Percentiles rank a stretch among this genome's conserved stretches.
These are phyloP conservation scores for Schizotus pectinicornis DNA, from an alignment of 2,888 invertebrate species.

Conservation along the genomic window DNA sequence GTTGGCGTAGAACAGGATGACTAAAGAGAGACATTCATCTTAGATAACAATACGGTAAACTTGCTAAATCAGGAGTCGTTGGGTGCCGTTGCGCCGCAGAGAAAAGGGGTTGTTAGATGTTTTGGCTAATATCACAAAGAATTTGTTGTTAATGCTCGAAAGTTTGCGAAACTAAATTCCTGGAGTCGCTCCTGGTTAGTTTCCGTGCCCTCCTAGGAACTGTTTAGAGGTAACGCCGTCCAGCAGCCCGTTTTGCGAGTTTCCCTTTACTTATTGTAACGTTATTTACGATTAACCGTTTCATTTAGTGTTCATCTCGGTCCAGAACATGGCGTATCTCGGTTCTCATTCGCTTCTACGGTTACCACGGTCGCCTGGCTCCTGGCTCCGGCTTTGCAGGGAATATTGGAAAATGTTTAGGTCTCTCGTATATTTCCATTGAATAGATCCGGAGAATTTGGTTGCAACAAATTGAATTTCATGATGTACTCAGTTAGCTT, in stretches of 20 bases:
- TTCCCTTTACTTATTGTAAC: slow-evolving; percentile 13
- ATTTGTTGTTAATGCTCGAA: neutral
- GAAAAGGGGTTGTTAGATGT: neutral
- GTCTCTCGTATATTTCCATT: slow-evolving; percentile 28
- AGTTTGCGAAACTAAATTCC: neutral
- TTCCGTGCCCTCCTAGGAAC: slow-evolving; percentile 7
- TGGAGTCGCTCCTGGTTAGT: slow-evolving; percentile 9
- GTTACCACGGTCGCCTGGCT: no score
- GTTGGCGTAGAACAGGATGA: slow-evolving; percentile 44
- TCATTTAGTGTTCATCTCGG: slow-evolving; percentile 27
- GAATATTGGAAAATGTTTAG: slow-evolving; percentile 30
- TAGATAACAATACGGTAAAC: slow-evolving; percentile 45
- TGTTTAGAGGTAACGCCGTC: slow-evolving; percentile 15
- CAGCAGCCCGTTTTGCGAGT: slow-evolving; percentile 5
- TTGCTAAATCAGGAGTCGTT: slow-evolving; percentile 42
- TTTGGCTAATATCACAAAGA: neutral
- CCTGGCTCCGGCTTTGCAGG: slow-evolving; percentile 17
- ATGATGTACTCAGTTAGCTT: slow-evolving; percentile 24
- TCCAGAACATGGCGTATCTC: slow-evolving; percentile 4
- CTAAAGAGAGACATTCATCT: slow-evolving; percentile 45
- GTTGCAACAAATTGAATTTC: slow-evolving; percentile 32
- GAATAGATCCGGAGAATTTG: slow-evolving; percentile 27
- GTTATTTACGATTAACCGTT: slow-evolving; percentile 39
- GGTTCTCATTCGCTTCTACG: neutral
- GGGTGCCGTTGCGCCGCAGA: neutral